These are phyloP conservation scores for Drosophila carrolli DNA, from an alignment of 1,140 invertebrate genomes.

Conservation along the genomic window DNA sequence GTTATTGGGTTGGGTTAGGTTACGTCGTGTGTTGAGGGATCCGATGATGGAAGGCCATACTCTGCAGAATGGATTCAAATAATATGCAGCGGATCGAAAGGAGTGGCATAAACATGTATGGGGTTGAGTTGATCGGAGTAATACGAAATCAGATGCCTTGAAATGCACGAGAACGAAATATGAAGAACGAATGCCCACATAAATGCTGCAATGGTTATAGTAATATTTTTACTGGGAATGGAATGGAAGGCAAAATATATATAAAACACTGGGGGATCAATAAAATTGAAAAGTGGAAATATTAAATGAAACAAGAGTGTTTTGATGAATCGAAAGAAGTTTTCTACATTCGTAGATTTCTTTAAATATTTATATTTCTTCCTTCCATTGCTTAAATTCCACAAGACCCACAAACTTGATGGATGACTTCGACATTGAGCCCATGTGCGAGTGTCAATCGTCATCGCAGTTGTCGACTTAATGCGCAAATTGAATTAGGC, in stretches of 20 bases:
- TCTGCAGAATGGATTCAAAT: constrained; percentile 7
- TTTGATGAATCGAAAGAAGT: too few species aligned
- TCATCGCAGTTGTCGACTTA: constrained; percentile 34
- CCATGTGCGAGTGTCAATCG: constrained; percentile 57
- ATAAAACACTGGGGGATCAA: too few species aligned
- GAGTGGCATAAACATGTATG: background rate
- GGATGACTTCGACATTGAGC: constrained; percentile 66
- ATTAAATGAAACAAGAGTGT: too few species aligned
- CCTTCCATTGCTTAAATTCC: background rate
- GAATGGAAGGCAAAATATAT: background rate
- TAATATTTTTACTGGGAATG: background rate
- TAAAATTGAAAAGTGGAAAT: too few species aligned
- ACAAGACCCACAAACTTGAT: background rate
- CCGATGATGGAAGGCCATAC: background rate
- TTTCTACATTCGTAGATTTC: too few species aligned
- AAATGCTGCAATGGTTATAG: background rate
- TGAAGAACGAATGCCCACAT: background rate
- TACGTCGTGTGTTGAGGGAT: constrained; percentile 13
- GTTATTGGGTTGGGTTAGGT: constrained; percentile 31
- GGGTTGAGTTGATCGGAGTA: constrained; percentile 2
- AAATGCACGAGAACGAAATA: background rate
- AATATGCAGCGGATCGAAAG: constrained; percentile 13
- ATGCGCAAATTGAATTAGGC: constrained; percentile 74
- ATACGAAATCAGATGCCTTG: constrained; percentile 12
- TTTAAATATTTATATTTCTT: background rate